Conservation (phyloP, 2,888 invertebrate species). For the Hirtodrosophila cameraria region DNA sequence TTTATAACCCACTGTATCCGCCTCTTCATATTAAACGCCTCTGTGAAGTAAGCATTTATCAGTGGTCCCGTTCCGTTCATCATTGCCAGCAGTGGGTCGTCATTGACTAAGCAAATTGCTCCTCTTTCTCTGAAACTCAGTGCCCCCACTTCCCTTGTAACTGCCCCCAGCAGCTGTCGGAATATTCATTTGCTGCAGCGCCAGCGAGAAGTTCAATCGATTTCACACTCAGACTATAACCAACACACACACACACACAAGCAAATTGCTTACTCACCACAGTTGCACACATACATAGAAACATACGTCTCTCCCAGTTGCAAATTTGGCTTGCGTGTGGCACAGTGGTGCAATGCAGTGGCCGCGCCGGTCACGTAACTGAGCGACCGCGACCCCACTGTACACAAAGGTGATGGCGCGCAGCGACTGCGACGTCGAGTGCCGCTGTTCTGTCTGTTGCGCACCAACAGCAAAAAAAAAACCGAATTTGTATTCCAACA, state of each 20-base stretch:
- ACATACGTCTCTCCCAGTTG: slow-evolving; percentile 26
- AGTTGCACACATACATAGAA: slow-evolving; percentile 7
- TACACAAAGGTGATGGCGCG: slow-evolving; percentile 36
- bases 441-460: slow-evolving; percentile 53
- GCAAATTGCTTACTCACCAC: slow-evolving; percentile 50
- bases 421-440: slow-evolving; percentile 17
- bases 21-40: slow-evolving; percentile 2
- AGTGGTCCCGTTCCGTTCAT: background rate
- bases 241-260: background rate
- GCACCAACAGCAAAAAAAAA: too few species aligned
- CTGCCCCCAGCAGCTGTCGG: slow-evolving; percentile 42
- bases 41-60: slow-evolving; percentile 2
- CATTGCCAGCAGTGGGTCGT: slow-evolving; percentile 21
- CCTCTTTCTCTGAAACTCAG: background rate
- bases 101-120: slow-evolving; percentile 23
- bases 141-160: background rate
- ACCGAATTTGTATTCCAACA: slow-evolving; percentile 21
- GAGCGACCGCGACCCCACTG: slow-evolving; percentile 47
- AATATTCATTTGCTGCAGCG: slow-evolving; percentile 55
- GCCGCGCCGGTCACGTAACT: slow-evolving; percentile 52
- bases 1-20: slow-evolving; percentile 1
- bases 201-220: slow-evolving; percentile 52
- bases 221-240: slow-evolving; percentile 36
- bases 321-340: slow-evolving; percentile 49
- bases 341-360: slow-evolving; percentile 63